Evolutionary conservation across 2,113 vertebrate species (phyloP), one percentile per base, ranked within the genome.

Genomic region (Paratilapia polleni): DNA sequence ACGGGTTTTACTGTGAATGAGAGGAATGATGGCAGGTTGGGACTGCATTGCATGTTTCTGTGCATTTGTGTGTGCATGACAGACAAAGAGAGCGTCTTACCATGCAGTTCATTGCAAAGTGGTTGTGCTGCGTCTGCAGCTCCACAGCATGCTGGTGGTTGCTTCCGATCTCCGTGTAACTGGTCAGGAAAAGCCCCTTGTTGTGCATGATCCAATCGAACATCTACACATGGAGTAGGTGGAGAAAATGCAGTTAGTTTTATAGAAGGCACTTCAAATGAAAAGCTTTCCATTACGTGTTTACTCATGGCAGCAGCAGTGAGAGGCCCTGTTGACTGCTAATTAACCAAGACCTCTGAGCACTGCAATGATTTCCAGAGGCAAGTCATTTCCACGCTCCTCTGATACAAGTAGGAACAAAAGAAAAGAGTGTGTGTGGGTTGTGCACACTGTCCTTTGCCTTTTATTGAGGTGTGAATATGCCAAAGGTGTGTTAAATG

Each of bases 161-260:
- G 89, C 97, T 97, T 77, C 98, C 98, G 0, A 99, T 99, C 94
- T 99, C 98, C 0, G 98, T 99, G 94, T 99, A 99, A 89, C 96
- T 98, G 90, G 97, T 99, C 92, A 99, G 95, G 93, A 99, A 99
- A 83, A 99, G 97, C 73, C 98, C 97, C 94, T 99, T 99, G 95
- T 99, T 99, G 96, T 99, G 98, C 94, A 98, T 97, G 95, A 99
- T 99, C 98, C 98, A 99, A 95, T 99, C 98, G 89, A 99, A 99
- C 98, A 99, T 99, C 98, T 99, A 87, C 41, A 77, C 8, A 64
- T 3, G 6, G 1, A 81, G 83, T 88, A 41, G 43, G 63, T 24
- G 20, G 22, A 82, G 17, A 84, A 80, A 83, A 80, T 2, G 7
- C 8, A 34, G 17, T 73, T 60, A 73, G 34, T 38, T 12, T 52